These are phyloP conservation scores for Aspidiotus destructor DNA, from an alignment of 2,888 invertebrate genomes.

Conservation along the genomic window DNA sequence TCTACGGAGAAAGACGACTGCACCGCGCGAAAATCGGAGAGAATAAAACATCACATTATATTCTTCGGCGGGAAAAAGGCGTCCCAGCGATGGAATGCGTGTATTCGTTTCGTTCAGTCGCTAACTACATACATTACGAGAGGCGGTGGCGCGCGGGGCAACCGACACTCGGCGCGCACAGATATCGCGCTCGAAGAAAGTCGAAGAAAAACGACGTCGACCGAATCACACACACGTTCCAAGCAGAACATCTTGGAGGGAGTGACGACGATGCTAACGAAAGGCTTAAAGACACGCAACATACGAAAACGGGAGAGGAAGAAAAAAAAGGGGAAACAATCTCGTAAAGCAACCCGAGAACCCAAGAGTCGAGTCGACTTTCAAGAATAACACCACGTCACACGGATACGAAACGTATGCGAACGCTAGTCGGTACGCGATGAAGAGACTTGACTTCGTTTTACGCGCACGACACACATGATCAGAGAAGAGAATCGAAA, in stretches of 20 bases:
- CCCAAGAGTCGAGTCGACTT: too few relatives aligned
- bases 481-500: too few relatives aligned
- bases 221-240: constrained; percentile 17
- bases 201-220: constrained; percentile 26
- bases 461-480: too few relatives aligned
- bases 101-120: too few relatives aligned
- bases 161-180: constrained; percentile 20
- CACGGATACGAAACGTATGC: too few relatives aligned
- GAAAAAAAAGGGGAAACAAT: too few relatives aligned
- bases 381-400: too few relatives aligned
- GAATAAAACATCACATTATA: constrained; percentile 3
- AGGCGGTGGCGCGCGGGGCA: constrained; percentile 3
- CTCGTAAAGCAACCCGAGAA: background rate
- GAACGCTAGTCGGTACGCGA: too few relatives aligned
- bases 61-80: constrained; percentile 22
- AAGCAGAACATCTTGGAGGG: constrained; percentile 21
- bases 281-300: constrained; percentile 12
- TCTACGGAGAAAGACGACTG: constrained; percentile 14
- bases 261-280: background rate
- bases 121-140: background rate
- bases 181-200: constrained; percentile 18
- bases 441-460: too few relatives aligned
- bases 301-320: background rate
- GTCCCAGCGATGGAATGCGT: constrained; percentile 22
- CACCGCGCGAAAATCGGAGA: constrained; percentile 17